phyloP scores from a whole-genome alignment of 1,140 invertebrate genomes.

The Heliothis virescens region DNA sequence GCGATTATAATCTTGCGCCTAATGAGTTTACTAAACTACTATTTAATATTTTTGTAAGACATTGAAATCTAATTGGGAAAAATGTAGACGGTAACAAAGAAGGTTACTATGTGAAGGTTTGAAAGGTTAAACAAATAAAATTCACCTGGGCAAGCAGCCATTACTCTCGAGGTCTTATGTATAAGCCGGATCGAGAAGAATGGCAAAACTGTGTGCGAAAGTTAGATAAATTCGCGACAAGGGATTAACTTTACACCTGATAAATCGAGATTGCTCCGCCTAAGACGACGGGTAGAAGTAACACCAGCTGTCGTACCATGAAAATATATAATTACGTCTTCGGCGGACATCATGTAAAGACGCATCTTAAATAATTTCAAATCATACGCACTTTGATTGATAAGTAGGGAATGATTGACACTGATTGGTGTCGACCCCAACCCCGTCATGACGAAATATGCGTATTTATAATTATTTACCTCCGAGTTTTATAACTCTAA shows the following conservation, averaged over 20 bases:
- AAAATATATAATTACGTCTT: neutral
- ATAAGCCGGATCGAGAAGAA: slow-evolving; percentile 8
- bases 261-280: slow-evolving; percentile 6
- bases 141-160: neutral
- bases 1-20: slow-evolving; percentile 6
- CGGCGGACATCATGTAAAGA: neutral
- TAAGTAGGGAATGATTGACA: slow-evolving; percentile 25
- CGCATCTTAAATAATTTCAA: slow-evolving; percentile 20
- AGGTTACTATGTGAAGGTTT: slow-evolving; percentile 30
- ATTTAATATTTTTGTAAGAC: slow-evolving; percentile 15
- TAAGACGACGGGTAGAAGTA: neutral
- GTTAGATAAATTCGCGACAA: slow-evolving; percentile 24
- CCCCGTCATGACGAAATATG: slow-evolving; percentile 13
- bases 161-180: slow-evolving; percentile 2
- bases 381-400: slow-evolving; percentile 14
- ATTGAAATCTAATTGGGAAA: slow-evolving; percentile 8
- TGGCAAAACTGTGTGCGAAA: slow-evolving; percentile 16
- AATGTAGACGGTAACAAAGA: slow-evolving; percentile 10
- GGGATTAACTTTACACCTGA: slow-evolving; percentile 8
- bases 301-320: neutral
- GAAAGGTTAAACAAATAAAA: slow-evolving; percentile 15
- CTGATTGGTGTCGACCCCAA: neutral
- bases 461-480: neutral
- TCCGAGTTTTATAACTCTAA: neutral
- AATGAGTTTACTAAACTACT: slow-evolving; percentile 17